phyloP scores from a whole-genome alignment of 2,113 vertebrate genomes.

The Mesitornis unicolor region DNA sequence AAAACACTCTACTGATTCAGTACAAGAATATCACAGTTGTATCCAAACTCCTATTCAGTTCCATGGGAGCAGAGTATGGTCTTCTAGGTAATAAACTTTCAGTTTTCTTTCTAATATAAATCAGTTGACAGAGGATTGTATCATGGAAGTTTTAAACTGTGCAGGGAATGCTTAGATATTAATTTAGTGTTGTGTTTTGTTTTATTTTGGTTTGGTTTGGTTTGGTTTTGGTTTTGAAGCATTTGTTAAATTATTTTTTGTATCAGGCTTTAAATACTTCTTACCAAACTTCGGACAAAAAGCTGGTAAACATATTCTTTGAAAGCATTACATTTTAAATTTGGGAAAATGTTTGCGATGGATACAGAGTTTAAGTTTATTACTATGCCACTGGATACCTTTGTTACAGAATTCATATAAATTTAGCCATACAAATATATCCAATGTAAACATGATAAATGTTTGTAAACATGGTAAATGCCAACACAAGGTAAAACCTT shows the following conservation, averaged over 20 bases:
- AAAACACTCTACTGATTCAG: not conserved
- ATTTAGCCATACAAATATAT: no score
- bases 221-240: no score
- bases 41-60: not conserved
- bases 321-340: not conserved
- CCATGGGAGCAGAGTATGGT: not conserved
- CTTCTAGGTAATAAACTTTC: not conserved
- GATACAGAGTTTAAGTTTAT: not conserved
- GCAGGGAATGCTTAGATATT: not conserved
- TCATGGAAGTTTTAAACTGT: not conserved
- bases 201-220: no score
- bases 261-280: not conserved
- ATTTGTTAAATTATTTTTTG: not conserved
- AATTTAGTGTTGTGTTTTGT: not conserved
- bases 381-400: not conserved
- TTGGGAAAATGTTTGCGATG: no score
- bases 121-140: not conserved
- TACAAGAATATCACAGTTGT: not conserved
- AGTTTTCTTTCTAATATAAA: not conserved
- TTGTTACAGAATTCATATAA: not conserved
- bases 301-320: not conserved
- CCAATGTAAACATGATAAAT: not conserved
- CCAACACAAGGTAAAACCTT: not conserved
- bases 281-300: not conserved
- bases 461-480: not conserved